phyloP scores from a whole-genome alignment of 2,113 vertebrate genomes.

The Phalacrocorax brasilianus region DNA sequence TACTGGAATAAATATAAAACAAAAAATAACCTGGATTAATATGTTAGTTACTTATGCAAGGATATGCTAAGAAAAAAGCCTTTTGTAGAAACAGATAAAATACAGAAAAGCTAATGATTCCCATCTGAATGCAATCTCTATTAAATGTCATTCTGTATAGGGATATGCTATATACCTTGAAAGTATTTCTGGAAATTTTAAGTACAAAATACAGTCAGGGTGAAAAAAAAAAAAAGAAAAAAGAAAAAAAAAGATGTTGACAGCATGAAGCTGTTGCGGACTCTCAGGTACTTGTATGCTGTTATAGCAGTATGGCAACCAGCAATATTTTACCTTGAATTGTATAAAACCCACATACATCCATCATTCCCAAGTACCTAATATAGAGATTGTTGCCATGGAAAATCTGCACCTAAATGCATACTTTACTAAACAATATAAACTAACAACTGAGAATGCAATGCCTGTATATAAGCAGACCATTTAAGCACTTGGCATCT shows the following conservation, averaged over 20 bases:
- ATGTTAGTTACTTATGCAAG: background rate
- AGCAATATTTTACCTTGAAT: constrained; percentile 39
- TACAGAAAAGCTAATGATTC: background rate
- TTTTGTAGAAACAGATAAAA: background rate
- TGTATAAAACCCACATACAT: background rate
- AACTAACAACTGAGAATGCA: constrained; percentile 24
- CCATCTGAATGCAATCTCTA: background rate
- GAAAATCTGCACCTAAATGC: constrained; percentile 42
- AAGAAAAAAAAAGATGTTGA: background rate
- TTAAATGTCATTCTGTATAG: background rate
- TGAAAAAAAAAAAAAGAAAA: background rate
- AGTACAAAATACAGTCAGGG: background rate
- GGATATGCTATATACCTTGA: background rate
- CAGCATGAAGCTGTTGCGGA: background rate
- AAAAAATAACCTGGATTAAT: background rate
- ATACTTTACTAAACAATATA: constrained; percentile 34
- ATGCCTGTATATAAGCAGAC: background rate
- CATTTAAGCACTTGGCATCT: constrained; percentile 38
- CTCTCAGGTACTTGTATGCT: background rate
- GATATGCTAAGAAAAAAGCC: background rate
- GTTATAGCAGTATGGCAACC: background rate
- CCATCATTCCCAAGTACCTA: constrained; percentile 25
- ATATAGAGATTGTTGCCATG: constrained; percentile 34
- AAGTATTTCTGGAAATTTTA: background rate
- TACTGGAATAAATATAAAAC: background rate